Percentiles rank a stretch among this genome's conserved stretches.
phyloP scores from a whole-genome alignment of 2,888 invertebrate species.

The Athalia cordata region DNA sequence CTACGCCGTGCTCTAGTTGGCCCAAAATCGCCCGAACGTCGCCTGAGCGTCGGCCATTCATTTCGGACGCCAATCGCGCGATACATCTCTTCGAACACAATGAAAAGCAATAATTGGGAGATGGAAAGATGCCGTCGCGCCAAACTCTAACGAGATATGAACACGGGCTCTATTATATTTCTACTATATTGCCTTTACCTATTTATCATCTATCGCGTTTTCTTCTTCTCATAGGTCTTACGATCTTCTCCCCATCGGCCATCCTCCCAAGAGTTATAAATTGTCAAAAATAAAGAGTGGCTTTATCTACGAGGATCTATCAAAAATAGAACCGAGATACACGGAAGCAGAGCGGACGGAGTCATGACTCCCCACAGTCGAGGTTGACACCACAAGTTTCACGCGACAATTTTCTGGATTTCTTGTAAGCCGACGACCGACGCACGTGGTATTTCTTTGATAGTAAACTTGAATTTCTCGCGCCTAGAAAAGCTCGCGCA shows the following conservation, averaged over 20 bases:
- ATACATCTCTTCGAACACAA: conserved; percentile 41
- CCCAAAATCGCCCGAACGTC: conserved; percentile 31
- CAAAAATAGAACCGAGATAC: conserved; percentile 1
- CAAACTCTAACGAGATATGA: conserved; percentile 36
- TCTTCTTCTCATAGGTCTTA: neutral
- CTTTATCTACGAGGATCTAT: conserved; percentile 18
- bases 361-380: neutral
- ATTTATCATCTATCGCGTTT: conserved; percentile 20
- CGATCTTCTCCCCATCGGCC: neutral
- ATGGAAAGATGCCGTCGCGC: conserved; percentile 27
- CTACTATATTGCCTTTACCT: neutral
- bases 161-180: conserved; percentile 30
- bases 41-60: conserved; percentile 37
- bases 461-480: conserved; percentile 22
- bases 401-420: too few relatives aligned
- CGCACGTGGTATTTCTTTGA: conserved; percentile 11
- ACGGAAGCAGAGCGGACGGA: conserved; percentile 2
- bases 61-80: conserved; percentile 41
- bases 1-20: conserved; percentile 24
- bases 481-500: neutral
- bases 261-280: neutral
- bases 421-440: too few relatives aligned
- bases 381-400: neutral
- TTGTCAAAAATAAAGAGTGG: neutral
- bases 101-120: conserved; percentile 44